A percentile compares a stretch with the other conserved stretches of the same genome.
phyloP scores from a whole-genome alignment of 2,113 vertebrate genomes.

The Grammomys surdaster region DNA sequence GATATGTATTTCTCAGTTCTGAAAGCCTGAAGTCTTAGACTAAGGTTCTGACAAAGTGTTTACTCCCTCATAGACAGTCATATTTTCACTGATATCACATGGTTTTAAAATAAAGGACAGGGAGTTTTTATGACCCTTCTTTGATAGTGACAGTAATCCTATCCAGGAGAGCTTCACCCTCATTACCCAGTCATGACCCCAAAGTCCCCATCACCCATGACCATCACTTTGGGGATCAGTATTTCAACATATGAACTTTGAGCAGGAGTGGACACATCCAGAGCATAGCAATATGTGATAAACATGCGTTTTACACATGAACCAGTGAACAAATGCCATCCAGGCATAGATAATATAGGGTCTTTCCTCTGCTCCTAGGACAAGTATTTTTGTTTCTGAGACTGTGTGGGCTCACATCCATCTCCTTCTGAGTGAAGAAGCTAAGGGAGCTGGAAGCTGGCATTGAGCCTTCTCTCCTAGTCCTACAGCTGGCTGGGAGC shows the following conservation, averaged over 20 bases:
- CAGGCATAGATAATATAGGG: constrained; percentile 66
- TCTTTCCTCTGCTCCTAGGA: constrained; percentile 68
- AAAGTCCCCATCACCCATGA: not conserved
- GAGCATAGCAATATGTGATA: not conserved
- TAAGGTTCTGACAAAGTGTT: not conserved
- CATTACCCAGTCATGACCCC: not conserved
- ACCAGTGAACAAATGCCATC: constrained; percentile 53
- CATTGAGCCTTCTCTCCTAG: not conserved
- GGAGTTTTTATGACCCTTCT: not conserved
- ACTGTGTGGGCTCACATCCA: not conserved
- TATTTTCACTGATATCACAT: not conserved
- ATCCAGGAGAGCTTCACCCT: not conserved
- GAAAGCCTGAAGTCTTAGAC: not conserved
- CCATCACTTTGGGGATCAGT: not conserved
- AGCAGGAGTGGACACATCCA: not conserved
- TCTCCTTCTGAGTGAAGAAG: not conserved
- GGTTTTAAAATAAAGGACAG: not conserved
- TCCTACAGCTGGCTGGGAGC: constrained; percentile 38
- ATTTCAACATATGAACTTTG: not conserved
- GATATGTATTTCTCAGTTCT: not conserved
- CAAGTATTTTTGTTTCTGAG: constrained; percentile 45
- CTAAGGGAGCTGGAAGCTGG: not conserved
- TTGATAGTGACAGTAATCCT: not conserved
- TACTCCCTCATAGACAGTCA: not conserved
- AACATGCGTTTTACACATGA: not conserved